Evolutionary conservation across 1,140 invertebrate species (phyloP).

Genomic region (Heliconius nattereri): DNA sequence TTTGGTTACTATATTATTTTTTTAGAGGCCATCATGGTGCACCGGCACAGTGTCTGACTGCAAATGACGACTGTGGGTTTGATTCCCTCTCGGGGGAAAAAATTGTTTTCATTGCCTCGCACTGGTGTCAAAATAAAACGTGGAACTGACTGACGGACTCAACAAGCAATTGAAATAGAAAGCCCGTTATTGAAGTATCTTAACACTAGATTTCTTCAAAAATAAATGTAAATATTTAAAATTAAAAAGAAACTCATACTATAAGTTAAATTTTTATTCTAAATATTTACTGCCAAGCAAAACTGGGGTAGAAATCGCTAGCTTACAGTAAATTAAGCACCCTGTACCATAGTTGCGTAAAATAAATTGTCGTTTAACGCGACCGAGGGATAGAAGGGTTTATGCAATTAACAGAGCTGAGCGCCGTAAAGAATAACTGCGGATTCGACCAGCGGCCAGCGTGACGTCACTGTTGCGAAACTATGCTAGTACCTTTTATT

Average conservation of each 20-base stretch:
- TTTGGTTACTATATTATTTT: neutral
- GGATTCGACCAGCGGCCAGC: constrained; percentile 48
- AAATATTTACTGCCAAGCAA: no score
- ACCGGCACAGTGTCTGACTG: no score
- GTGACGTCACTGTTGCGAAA: constrained; percentile 51
- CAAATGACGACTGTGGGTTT: no score
- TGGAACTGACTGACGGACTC: neutral
- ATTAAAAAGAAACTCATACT: no score
- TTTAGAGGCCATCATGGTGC: neutral
- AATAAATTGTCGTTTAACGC: constrained; percentile 74
- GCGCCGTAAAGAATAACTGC: constrained; percentile 71
- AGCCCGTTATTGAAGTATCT: no score
- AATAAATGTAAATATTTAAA: no score
- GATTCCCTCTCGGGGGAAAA: no score
- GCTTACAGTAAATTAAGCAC: neutral
- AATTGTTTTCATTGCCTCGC: neutral
- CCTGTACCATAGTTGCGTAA: constrained; percentile 55
- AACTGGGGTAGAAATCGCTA: neutral
- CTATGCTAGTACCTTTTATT: constrained; percentile 54
- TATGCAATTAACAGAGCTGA: constrained; percentile 66
- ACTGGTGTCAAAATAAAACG: neutral
- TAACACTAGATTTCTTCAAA: no score
- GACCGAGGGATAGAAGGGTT: constrained; percentile 66
- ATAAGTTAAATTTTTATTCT: no score
- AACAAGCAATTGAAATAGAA: no score